Percentiles rank a stretch among this genome's conserved stretches.
Evolutionary conservation across 2,888 invertebrate genomes (phyloP).

Genomic region (Salticus scenicus): DNA sequence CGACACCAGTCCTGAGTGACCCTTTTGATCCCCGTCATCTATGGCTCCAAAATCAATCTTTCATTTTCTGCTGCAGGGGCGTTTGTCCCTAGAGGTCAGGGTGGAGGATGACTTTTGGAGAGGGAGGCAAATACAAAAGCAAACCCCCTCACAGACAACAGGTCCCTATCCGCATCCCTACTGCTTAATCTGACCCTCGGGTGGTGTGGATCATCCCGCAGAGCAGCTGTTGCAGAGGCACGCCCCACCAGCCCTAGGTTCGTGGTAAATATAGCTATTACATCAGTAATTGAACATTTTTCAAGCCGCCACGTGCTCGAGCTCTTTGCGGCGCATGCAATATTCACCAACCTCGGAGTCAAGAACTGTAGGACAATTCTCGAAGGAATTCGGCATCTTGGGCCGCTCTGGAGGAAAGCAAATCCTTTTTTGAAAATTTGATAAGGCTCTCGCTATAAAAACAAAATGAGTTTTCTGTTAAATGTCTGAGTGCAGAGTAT

Average conservation of each 20-base stretch:
- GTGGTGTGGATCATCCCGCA: conserved; percentile 59
- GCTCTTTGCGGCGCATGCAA: conserved; percentile 53
- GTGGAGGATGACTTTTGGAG: conserved; percentile 56
- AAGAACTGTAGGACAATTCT: conserved; percentile 43
- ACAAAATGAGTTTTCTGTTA: conserved; percentile 38
- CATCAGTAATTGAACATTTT: conserved; percentile 68
- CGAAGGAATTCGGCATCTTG: conserved; percentile 40
- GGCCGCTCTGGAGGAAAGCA: conserved; percentile 22
- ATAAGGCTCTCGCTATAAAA: conserved; percentile 31
- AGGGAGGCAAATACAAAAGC: conserved; percentile 39
- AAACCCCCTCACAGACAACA: conserved; percentile 45
- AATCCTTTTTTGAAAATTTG: conserved; percentile 44
- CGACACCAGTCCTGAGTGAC: conserved; percentile 49
- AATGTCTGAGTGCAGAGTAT: conserved; percentile 28
- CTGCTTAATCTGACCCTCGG: conserved; percentile 65
- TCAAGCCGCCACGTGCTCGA: conserved; percentile 57
- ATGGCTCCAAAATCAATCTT: conserved; percentile 59
- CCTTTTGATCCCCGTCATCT: conserved; percentile 55
- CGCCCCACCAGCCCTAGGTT: conserved; percentile 17
- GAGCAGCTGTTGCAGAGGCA: conserved; percentile 52
- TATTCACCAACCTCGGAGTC: conserved; percentile 46
- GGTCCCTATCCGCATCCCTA: conserved; percentile 54
- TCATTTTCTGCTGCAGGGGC: conserved; percentile 42
- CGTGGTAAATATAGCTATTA: conserved; percentile 68
- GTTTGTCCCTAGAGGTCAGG: conserved; percentile 22